Base-by-base conservation (phyloP, 53 echinoderm and acorn worm species). In the Hippasteria phrygiana region DNA sequence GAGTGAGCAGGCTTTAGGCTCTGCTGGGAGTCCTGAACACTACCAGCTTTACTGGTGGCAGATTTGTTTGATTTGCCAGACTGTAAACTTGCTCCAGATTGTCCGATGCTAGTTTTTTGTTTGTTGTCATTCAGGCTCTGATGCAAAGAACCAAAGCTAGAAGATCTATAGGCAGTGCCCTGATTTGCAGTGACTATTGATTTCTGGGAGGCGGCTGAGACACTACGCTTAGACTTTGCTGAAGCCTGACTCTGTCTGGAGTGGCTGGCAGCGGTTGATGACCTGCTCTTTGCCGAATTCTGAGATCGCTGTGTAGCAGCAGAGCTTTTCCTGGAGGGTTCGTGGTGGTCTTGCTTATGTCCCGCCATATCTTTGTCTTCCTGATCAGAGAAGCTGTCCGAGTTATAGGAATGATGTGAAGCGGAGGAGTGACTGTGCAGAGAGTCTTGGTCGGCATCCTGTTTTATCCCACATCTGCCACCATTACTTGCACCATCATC, bases 1-100 rank as follows among this genome's bases (percentile, higher is more conserved):
- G 77, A 77, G 62, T 88, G 88, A 5, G 88, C 92, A 26, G 92
- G 89, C 42, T 75, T 89, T 4, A 83, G 73, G 67, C 92, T 92
- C 75, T 76, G 59, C 35, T 92, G 82, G n/a, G 92, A 89, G 36
- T 75, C 84, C 50, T 43, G 74, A 22, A 66, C 18, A 42, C 47
- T 43, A 28, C 31, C 35, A 5, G 69, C 71, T 29, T 77, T 91
- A 45, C 85, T 75, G 34, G 63, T 46, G 16, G 74, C 37, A 33
- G 64, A 74, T 22, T 76, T 83, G 17, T 63, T 45, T 9, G 76
- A 88, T 34, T 51, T 53, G 24, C 66, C 69, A 5, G 75, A 73
- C 40, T 83, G 83, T 27, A 46, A 46, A 33, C 73, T 89, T 55
- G 56, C 37, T 37, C 42, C 62, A 29, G 47, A 73, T 28, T 81